A percentile compares a stretch with the other conserved stretches of the same genome.
Evolutionary conservation across 2,888 invertebrate genomes (phyloP).

Genomic region (Escarpia spicata): DNA sequence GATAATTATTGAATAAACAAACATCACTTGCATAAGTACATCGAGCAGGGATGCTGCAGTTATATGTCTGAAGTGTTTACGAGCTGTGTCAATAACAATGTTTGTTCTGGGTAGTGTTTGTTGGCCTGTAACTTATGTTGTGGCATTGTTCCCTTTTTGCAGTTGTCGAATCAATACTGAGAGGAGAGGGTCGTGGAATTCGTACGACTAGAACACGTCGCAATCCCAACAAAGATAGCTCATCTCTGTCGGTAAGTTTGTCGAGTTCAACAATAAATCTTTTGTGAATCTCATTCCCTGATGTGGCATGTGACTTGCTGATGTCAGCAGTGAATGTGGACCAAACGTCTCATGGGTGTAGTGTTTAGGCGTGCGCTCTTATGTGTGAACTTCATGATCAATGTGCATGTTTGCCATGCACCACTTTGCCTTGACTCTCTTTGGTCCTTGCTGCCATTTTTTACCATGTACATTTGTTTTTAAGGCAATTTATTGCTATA

Average conservation of each 20-base stretch:
- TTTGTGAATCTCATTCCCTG: neutral
- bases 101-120: neutral
- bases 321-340: neutral
- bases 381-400: neutral
- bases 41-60: neutral
- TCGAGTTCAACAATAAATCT: neutral
- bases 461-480: neutral
- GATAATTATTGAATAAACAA: slow-evolving; percentile 3
- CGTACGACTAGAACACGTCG: neutral
- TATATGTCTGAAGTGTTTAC: neutral
- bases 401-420: neutral
- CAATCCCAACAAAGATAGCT: neutral
- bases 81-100: neutral
- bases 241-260: neutral
- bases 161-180: neutral
- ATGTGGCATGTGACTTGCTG: neutral
- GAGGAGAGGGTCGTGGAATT: neutral
- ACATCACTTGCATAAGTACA: neutral
- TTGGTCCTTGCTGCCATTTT: neutral
- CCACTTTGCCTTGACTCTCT: neutral
- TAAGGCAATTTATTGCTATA: neutral
- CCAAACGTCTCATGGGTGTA: neutral
- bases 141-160: neutral
- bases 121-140: neutral
- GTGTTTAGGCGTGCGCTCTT: neutral